These are phyloP conservation scores for Caenorhabditis briggsae DNA, from an alignment of 1,140 invertebrate species.

Conservation along the genomic window DNA sequence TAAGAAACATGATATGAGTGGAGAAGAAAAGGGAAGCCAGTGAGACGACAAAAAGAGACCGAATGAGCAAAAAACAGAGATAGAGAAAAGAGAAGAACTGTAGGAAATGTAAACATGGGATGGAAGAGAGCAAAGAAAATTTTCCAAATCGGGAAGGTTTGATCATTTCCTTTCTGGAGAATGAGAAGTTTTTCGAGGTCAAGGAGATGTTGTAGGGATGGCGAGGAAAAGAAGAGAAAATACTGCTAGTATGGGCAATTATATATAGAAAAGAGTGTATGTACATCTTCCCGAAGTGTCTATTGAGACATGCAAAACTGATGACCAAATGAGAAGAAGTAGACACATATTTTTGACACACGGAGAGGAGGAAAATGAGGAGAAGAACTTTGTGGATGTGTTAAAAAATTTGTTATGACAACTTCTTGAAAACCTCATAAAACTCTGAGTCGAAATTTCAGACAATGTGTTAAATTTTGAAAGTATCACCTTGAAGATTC, in stretches of 20 bases:
- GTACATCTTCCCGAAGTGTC: neutral
- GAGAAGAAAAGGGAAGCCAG: neutral
- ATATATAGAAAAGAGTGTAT: neutral
- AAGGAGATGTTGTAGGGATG: slow-evolving; percentile 1
- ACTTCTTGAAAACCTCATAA: too few species aligned
- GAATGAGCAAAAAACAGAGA: slow-evolving; percentile 22
- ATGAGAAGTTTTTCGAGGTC: slow-evolving; percentile 34
- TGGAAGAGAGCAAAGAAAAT: neutral
- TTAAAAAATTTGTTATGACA: too few species aligned
- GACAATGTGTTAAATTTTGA: too few species aligned
- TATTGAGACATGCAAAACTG: slow-evolving; percentile 4
- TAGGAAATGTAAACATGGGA: slow-evolving; percentile 1
- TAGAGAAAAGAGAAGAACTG: neutral
- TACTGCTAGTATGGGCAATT: slow-evolving; percentile 30
- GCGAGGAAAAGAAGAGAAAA: neutral
- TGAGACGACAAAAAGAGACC: neutral
- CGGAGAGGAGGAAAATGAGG: neutral
- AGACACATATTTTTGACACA: slow-evolving; percentile 11
- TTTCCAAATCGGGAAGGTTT: neutral
- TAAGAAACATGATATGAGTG: slow-evolving; percentile 43
- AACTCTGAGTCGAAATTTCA: too few species aligned
- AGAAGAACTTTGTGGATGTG: too few species aligned
- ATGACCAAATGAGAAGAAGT: neutral
- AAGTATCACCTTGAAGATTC: too few species aligned
- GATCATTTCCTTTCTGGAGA: neutral